Percentiles rank a stretch among this genome's conserved stretches.
Conservation (phyloP, 2,888 invertebrate genomes). For the Dynastes maya region DNA sequence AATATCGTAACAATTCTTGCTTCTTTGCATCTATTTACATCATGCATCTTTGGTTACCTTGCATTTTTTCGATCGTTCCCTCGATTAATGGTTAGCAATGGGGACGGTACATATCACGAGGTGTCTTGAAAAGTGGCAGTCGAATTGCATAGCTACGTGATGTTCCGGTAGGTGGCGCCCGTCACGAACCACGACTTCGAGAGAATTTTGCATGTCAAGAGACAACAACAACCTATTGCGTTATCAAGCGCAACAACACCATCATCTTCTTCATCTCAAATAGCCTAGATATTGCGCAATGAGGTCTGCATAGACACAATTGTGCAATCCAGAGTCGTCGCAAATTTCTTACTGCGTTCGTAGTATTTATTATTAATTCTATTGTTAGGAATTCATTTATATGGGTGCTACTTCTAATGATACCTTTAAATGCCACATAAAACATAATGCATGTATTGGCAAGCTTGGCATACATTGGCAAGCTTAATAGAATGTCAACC, state of each 20-base stretch:
- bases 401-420: too few species aligned
- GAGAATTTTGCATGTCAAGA: conserved; percentile 40
- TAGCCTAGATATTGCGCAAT: conserved; percentile 30
- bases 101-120: too few species aligned
- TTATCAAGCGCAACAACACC: conserved; percentile 26
- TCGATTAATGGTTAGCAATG: too few species aligned
- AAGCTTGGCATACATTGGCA: too few species aligned
- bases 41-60: too few species aligned
- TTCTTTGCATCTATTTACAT: too few species aligned
- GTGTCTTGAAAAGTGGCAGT: too few species aligned
- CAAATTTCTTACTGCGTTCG: not conserved
- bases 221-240: conserved; percentile 41
- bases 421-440: not conserved
- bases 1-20: too few species aligned
- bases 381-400: too few species aligned
- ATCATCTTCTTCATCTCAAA: conserved; percentile 33
- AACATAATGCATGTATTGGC: not conserved
- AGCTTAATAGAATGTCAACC: too few species aligned
- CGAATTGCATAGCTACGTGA: conserved; percentile 1
- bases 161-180: conserved; percentile 42
- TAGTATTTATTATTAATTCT: not conserved
- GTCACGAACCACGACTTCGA: conserved; percentile 41
- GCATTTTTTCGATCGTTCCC: too few species aligned
- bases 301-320: conserved; percentile 5
- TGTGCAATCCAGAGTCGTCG: conserved; percentile 11